Evolutionary conservation across 2,113 vertebrate genomes (phyloP), one percentile per base, ranked within the genome.

Genomic region (Aplodontia rufa): DNA sequence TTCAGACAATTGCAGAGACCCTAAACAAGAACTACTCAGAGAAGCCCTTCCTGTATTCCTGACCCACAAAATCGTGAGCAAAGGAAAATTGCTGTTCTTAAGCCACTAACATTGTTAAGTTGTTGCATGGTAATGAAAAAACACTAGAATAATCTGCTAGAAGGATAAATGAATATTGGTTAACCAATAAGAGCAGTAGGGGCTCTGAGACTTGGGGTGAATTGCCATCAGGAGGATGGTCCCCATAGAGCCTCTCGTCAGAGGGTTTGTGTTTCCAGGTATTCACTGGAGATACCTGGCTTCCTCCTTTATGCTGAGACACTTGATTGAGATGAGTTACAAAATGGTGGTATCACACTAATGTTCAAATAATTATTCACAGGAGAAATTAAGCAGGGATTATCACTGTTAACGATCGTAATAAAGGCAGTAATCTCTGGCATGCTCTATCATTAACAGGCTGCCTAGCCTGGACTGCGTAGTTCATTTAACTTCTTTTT

Each of bases 101-200:
- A 92, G 53, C 28, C 20, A 30, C 9, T 83, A 58, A 74, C 35
- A 92, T 87, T 87, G 28, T n/a, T 55, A 84, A 72, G 20, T 60
- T 84, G 30, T 93, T 93, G 8, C 9, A 28, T 0, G 42, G 17
- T 42, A 49, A 35, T 74, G 72, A 24, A 87, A 89, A 91, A 69
- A 58, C 13, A 58, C 13, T 51, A 45, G 42, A 94, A 94, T 49
- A 45, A 64, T 83, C 45, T n/a, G 8, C 6, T 86, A 89, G 28
- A 84, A 95, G 40, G 40, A 86, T 14, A 85, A 91, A 94, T 81
- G 40, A 85, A 64, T 81, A 83, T 58, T 94, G 66, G 13, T 75
- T 35, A 94, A 8, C 28, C 7, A 66, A 42, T 85, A 90, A 53
- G 24, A 87, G 22, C 19, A 86, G 53, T 40, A n/a, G 17, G 37